Percentiles rank a stretch among this genome's conserved stretches.
Conservation (phyloP, 2,888 invertebrate species). For the Cremastinae sp. region DNA sequence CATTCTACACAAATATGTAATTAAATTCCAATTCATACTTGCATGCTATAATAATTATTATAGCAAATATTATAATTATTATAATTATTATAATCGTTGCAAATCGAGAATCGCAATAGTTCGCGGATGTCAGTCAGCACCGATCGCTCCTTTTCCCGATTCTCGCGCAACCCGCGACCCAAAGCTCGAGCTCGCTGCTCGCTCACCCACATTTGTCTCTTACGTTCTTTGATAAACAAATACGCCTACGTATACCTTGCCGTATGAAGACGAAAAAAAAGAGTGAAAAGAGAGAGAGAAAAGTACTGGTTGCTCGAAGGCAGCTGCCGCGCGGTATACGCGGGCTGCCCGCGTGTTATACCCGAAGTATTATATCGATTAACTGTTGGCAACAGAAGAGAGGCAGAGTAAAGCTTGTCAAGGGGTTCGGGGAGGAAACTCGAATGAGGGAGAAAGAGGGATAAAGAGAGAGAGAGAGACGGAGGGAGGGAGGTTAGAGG, state of each 20-base stretch:
- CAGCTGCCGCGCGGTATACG: conserved; percentile 33
- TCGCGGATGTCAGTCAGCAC: too few species aligned
- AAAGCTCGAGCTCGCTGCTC: background rate
- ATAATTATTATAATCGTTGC: too few species aligned
- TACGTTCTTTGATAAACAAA: background rate
- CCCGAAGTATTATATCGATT: conserved; percentile 79
- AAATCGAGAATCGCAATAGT: too few species aligned
- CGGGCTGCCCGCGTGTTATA: conserved; percentile 71
- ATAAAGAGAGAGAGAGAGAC: conserved; percentile 21
- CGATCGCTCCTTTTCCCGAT: too few species aligned
- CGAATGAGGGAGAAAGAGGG: background rate
- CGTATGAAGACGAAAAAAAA: background rate
- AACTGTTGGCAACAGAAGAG: conserved; percentile 80
- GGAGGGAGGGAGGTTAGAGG: conserved; percentile 58
- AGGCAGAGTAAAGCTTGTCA: conserved; percentile 75
- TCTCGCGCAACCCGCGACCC: conserved; percentile 19
- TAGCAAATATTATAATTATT: too few species aligned
- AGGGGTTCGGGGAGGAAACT: conserved; percentile 32
- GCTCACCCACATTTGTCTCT: background rate
- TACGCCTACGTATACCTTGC: background rate
- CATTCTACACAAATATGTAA: too few species aligned
- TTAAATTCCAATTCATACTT: too few species aligned
- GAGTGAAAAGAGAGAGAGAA: background rate
- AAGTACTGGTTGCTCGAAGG: conserved; percentile 42
- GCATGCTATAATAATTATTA: too few species aligned